Base-by-base conservation (phyloP, 37 sponge, comb jelly and placozoan genomes). In the Cladorhizidae sp. region DNA sequence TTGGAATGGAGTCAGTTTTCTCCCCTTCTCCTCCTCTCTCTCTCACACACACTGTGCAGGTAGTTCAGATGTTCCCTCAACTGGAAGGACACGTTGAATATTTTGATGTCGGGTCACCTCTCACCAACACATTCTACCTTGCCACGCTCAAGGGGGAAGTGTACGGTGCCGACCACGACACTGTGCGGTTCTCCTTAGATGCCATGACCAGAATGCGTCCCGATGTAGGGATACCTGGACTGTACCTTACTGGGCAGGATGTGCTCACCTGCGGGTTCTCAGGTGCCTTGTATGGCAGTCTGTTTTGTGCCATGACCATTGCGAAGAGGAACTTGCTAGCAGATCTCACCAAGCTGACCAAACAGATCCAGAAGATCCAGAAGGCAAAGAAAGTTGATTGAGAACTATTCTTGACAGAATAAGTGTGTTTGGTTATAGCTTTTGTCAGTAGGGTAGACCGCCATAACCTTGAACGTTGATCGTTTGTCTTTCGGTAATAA, bases 221-320 rank as follows among this genome's bases (percentile, higher is more conserved):
- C 11, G 85, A 88, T 42, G 89, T 90, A 1, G 80, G 82, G 0
- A 37, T 94, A 18, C 75, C 85, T 59, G 97, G 97, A 0, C 75
- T 97, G 33, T 94, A 77, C 74, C 80, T 97, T 67, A 91, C 95
- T 25, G 97, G 97, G 3, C 97, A 97, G 81, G 97, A 97, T 57
- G 80, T 89, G 35, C 41, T 86, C 20, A 67, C 58, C 15, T 91
- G 92, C 83, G 97, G 97, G 31, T 91, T 94, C 41, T 51, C 80
- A 40, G 94, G 94, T 3, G 92, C 92, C 43, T 74, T 97, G 80
- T 52, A 70, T 32, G 94, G 95, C 49, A 92, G 97, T 0, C 72
- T 93, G 49, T 28, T 93, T 37, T 80, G 78, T 76, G 86, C 90
- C 40, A 89, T 89, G 21, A 77, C 87, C 69, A 80, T 97, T 56